phyloP scores from a whole-genome alignment of 2,113 vertebrate species.

The Bettongia penicillata region DNA sequence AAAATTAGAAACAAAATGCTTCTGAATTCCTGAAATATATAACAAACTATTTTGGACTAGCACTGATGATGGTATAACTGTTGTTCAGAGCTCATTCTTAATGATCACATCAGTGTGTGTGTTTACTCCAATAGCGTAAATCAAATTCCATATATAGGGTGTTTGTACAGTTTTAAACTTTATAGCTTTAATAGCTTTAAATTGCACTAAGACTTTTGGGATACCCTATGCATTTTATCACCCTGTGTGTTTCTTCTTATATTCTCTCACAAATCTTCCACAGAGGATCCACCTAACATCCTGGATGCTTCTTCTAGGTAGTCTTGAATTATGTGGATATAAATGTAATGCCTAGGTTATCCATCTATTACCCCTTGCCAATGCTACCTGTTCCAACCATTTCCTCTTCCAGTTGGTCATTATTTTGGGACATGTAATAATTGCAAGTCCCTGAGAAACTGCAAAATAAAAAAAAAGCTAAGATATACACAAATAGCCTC shows the following conservation, averaged over 20 bases:
- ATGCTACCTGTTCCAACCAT: not conserved
- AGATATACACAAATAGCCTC: not conserved
- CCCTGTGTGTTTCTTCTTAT: not conserved
- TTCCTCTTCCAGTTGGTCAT: too few relatives aligned
- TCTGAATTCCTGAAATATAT: slow-evolving; percentile 53
- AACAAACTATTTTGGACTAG: slow-evolving; percentile 48
- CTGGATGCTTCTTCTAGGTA: not conserved
- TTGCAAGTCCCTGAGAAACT: not conserved
- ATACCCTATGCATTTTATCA: not conserved
- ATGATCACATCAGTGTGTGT: not conserved
- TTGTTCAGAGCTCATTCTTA: slow-evolving; percentile 56
- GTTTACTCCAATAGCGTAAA: not conserved
- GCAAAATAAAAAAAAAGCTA: not conserved
- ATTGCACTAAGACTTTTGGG: not conserved
- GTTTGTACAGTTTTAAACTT: not conserved
- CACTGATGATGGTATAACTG: slow-evolving; percentile 38
- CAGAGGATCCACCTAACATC: not conserved
- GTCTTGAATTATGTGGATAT: not conserved
- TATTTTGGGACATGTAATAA: not conserved
- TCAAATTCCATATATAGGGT: not conserved
- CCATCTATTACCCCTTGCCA: too few relatives aligned
- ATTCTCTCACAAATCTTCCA: not conserved
- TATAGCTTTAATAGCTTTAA: not conserved
- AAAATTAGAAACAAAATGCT: slow-evolving; percentile 66
- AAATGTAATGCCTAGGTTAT: not conserved